These are phyloP conservation scores for Coilia nasus DNA, from an alignment of 2,797 vertebrate species.

Conservation along the genomic window DNA sequence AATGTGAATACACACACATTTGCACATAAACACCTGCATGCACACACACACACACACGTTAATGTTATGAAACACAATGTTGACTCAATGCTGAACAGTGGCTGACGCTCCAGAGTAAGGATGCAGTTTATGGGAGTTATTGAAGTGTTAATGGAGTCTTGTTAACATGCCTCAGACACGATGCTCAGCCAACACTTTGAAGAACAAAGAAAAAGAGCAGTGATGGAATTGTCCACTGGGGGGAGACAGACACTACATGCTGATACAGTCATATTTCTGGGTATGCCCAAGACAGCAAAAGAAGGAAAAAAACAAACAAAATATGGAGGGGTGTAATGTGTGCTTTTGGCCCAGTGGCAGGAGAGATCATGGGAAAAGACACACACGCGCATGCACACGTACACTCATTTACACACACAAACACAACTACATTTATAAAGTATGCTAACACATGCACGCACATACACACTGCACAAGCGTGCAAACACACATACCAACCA, in stretches of 20 bases:
- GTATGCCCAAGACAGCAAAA: not conserved
- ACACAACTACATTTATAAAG: not conserved
- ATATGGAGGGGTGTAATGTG: not conserved
- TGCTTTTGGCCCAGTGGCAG: not conserved
- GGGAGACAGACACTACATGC: not conserved
- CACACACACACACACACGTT: not conserved
- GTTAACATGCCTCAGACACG: not conserved
- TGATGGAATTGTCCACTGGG: not conserved
- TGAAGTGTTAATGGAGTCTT: not conserved
- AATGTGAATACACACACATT: not conserved
- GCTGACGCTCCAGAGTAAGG: not conserved
- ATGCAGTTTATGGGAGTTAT: not conserved
- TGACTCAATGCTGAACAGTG: not conserved
- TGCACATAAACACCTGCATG: not conserved
- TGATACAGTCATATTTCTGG: not conserved
- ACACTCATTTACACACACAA: not conserved
- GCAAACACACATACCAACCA: too few species aligned
- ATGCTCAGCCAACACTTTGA: not conserved
- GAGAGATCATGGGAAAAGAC: not conserved
- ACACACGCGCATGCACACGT: not conserved
- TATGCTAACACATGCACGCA: not conserved
- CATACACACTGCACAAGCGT: too few species aligned
- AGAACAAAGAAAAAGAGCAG: not conserved
- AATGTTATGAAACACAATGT: slow-evolving; percentile 3
- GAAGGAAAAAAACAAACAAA: not conserved